Conservation (phyloP, 2,797 vertebrate species). For the Hoplostethus mediterraneus region DNA sequence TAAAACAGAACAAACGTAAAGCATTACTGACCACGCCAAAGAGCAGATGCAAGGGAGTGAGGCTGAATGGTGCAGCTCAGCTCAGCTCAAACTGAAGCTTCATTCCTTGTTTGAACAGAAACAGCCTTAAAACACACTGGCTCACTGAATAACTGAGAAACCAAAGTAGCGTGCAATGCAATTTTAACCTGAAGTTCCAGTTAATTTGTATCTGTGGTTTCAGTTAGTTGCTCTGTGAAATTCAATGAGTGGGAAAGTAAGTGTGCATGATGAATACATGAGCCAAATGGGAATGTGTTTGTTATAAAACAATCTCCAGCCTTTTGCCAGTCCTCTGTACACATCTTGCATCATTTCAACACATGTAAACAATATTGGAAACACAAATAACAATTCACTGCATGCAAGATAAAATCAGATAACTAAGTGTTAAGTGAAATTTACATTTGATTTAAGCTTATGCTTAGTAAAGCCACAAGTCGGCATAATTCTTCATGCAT, state of each 20-base stretch:
- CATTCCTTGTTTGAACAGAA: constrained; percentile 26
- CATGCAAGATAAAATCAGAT: constrained; percentile 7
- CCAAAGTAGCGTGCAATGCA: background rate
- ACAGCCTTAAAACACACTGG: background rate
- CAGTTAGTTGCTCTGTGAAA: background rate
- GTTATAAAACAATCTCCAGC: constrained; percentile 14
- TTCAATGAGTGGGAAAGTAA: background rate
- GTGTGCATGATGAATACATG: background rate
- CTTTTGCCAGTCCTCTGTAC: constrained; percentile 17
- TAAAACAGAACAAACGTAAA: constrained; percentile 33
- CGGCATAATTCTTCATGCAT: background rate
- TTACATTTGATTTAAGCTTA: background rate
- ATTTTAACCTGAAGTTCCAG: background rate
- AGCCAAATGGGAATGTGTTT: background rate
- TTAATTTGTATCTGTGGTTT: background rate
- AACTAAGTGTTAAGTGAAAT: background rate
- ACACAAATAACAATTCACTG: background rate
- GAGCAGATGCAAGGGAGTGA: background rate
- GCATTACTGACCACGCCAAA: constrained; percentile 6
- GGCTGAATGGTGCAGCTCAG: background rate
- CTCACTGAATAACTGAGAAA: background rate
- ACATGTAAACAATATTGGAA: background rate
- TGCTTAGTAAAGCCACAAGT: background rate
- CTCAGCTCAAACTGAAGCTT: background rate
- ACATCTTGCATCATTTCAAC: background rate